Conservation (phyloP, 2,113 vertebrate species). For the Oreocharis arfaki region DNA sequence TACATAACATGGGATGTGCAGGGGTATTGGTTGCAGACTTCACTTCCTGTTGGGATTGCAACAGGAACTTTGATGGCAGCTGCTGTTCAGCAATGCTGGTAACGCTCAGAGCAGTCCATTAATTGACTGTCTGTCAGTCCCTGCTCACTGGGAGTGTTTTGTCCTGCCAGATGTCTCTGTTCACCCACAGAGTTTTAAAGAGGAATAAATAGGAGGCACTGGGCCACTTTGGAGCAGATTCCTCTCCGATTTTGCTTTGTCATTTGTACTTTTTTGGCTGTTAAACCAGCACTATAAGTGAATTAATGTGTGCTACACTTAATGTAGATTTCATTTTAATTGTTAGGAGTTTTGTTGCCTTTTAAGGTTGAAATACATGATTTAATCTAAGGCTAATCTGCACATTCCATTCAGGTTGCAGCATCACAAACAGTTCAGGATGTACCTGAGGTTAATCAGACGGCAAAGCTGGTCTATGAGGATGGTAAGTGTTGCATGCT, state of each 20-base stretch:
- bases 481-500: slow-evolving; percentile 80
- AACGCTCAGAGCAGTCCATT: not conserved
- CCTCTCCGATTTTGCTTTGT: not conserved
- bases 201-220: not conserved
- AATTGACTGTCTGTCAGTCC: not conserved
- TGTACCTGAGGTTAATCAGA: slow-evolving; percentile 73
- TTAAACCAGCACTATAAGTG: not conserved
- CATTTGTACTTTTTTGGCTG: not conserved
- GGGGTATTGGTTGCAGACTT: not conserved
- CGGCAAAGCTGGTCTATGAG: slow-evolving; percentile 92
- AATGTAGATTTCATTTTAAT: not conserved
- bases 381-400: not conserved
- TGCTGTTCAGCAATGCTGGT: not conserved
- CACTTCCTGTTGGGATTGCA: not conserved
- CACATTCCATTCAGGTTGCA: slow-evolving; percentile 79
- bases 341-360: not conserved
- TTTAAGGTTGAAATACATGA: not conserved
- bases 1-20: not conserved
- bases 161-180: not conserved
- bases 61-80: not conserved
- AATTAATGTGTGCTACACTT: not conserved
- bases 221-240: not conserved
- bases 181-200: not conserved
- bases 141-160: not conserved
- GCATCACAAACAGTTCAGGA: slow-evolving; percentile 69